Evolutionary conservation across 1,140 invertebrate genomes (phyloP), one percentile per base, ranked within the genome.

Genomic region (Brachionus rotundiformis): DNA sequence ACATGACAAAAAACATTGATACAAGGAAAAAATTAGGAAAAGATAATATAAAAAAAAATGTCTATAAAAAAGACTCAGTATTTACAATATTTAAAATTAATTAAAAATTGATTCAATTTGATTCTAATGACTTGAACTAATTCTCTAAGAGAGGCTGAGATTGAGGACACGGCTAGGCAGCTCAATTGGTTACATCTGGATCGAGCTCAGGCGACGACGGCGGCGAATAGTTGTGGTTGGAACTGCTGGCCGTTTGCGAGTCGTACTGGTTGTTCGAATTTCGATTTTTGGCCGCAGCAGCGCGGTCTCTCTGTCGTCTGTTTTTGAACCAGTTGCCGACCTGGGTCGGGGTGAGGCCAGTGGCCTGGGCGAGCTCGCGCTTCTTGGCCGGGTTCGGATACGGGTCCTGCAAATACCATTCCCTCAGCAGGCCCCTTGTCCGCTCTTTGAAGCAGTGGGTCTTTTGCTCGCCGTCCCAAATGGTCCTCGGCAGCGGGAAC

Each of bases 281-380:
- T 63, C 76, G 76, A 39, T 82, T 82, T 90, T 99, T 99, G 63
- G 95, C 95, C n/a, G 95, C 95, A 7, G 98, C 98, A 10, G 98
- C 97, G 84, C 98, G 90, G 90, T 99, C 98, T 83, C 98, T 90
- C 88, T 99, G 98, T 84, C 98, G 90, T 82, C 98, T 90, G 90
- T 99, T 99, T 89, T 99, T 99, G 91, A 99, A 99, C 98, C 97
- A 99, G 90, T 99, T 99, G 59, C 98, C 98, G 81, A 99, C 98
- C 89, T 99, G 98, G 65, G 97, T 99, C 6, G 96, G 95, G 79
- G 97, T 99, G 63, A 99, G 91, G 1, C 96, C 96, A 36, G 98
- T 99, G 49, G 95, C 95, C 85, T 94, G 93, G 19, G 98, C 98
- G 84, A 99, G 89, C 89, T 99, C 96, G 54, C 95, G 89, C 89